Evolutionary conservation across 2,888 invertebrate species (phyloP).

Genomic region (Fragum whitleyi): DNA sequence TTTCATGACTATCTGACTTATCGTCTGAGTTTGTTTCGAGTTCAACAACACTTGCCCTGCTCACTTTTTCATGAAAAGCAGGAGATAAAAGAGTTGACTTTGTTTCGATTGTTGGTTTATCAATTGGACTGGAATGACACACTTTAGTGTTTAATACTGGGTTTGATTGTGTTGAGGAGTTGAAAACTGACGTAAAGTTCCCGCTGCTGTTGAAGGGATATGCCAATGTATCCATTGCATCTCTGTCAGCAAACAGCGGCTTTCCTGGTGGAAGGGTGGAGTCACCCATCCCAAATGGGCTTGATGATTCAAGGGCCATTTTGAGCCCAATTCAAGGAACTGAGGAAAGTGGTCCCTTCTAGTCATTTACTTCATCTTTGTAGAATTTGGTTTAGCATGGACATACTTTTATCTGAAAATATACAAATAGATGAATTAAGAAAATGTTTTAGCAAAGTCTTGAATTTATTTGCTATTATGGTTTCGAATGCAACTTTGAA

Average conservation of each 20-base stretch:
- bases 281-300: slow-evolving; percentile 51
- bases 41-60: background rate
- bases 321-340: slow-evolving; percentile 6
- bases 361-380: slow-evolving; percentile 11
- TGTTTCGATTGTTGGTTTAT: slow-evolving; percentile 9
- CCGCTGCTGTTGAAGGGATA: slow-evolving; percentile 54
- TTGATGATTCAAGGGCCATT: slow-evolving; percentile 64
- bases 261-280: slow-evolving; percentile 43
- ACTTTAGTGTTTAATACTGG: slow-evolving; percentile 48
- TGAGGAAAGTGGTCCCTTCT: background rate
- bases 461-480: no score
- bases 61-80: slow-evolving; percentile 35
- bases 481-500: no score
- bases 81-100: slow-evolving; percentile 20
- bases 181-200: slow-evolving; percentile 52
- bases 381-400: background rate
- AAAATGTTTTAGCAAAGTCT: no score
- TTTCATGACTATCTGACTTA: slow-evolving; percentile 13
- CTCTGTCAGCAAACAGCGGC: slow-evolving; percentile 53
- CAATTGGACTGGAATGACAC: slow-evolving; percentile 55
- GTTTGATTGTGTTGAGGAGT: slow-evolving; percentile 41
- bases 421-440: background rate
- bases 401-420: background rate
- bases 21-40: background rate
- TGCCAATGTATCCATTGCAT: slow-evolving; percentile 43